Evolutionary conservation across 2,113 vertebrate species (phyloP).

Genomic region (Phaethon lepturus): DNA sequence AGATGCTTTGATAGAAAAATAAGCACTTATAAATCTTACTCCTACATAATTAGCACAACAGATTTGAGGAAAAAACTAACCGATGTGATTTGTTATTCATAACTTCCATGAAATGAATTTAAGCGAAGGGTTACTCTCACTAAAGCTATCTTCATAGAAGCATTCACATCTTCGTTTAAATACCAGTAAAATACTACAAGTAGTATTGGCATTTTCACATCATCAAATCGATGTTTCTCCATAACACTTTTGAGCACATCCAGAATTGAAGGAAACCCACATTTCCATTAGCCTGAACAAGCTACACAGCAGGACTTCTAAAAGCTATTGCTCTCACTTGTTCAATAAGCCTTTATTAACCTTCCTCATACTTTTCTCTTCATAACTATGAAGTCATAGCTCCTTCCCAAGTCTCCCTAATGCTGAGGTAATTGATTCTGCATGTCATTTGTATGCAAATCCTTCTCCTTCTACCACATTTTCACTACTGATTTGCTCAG

Average conservation of each 20-base stretch:
- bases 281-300: slow-evolving; percentile 31
- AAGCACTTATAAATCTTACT: not conserved
- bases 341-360: slow-evolving; percentile 39
- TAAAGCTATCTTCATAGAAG: not conserved
- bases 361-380: not conserved
- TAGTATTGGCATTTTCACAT: not conserved
- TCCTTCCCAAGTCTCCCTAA: slow-evolving; percentile 28
- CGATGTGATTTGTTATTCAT: not conserved
- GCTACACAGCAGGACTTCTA: slow-evolving; percentile 2
- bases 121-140: not conserved
- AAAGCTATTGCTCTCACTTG: slow-evolving; percentile 22
- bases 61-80: not conserved
- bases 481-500: not conserved
- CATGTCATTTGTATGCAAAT: slow-evolving; percentile 55
- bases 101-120: not conserved
- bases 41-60: not conserved
- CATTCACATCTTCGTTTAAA: not conserved
- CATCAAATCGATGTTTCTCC: not conserved
- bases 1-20: not conserved
- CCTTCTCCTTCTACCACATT: not conserved
- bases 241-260: not conserved
- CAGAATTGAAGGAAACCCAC: not conserved
- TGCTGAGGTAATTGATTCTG: slow-evolving; percentile 39
- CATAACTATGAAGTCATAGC: slow-evolving; percentile 4
- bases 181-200: not conserved